phyloP scores from a whole-genome alignment of 2,113 vertebrate species.

The Zosterops hypoxanthus region DNA sequence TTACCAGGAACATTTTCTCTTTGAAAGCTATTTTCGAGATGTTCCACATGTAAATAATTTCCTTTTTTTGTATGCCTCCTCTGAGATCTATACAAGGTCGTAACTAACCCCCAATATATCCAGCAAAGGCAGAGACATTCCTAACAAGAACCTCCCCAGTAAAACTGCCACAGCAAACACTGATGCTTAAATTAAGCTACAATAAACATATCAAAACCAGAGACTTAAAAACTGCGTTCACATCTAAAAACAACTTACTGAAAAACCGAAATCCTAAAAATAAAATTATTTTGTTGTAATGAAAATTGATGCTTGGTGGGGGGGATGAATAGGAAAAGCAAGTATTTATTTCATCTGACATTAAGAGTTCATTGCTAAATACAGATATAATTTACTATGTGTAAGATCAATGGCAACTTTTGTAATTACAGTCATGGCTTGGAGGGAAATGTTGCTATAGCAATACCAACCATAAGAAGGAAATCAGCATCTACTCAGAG shows the following conservation, averaged over 20 bases:
- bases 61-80: neutral
- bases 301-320: neutral
- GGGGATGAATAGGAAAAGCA: neutral
- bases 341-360: neutral
- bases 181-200: neutral
- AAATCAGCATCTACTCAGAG: constrained; percentile 3
- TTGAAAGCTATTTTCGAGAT: neutral
- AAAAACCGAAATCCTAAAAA: neutral
- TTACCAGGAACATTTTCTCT: neutral
- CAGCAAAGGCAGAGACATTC: neutral
- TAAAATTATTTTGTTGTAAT: neutral
- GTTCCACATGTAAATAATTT: neutral
- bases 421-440: neutral
- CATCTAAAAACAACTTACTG: neutral
- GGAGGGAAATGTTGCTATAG: constrained; percentile 18
- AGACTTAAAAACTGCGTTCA: neutral
- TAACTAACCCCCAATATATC: neutral
- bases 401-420: neutral
- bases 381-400: neutral
- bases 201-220: neutral
- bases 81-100: neutral
- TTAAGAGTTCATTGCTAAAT: neutral
- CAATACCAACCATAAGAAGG: neutral
- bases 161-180: neutral
- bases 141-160: neutral